Percentiles rank a stretch among this genome's conserved stretches.
Conservation (phyloP, 1,140 invertebrate species). For the Drosophila nigrodunni region DNA sequence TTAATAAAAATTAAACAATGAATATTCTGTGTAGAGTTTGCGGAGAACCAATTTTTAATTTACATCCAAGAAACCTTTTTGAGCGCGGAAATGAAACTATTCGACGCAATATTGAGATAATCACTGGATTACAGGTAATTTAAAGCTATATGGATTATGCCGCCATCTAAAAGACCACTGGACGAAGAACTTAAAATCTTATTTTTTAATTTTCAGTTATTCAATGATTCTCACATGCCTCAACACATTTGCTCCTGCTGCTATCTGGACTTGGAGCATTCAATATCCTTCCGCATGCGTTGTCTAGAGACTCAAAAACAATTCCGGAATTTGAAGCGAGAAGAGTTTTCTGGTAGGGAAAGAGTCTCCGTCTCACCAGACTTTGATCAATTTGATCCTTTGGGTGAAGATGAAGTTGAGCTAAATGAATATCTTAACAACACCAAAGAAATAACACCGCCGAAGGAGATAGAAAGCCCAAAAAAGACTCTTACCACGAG, state of each 20-base stretch:
- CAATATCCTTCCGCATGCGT: conserved; percentile 56
- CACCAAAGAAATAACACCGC: too few species aligned
- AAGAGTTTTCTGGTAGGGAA: too few species aligned
- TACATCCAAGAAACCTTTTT: conserved; percentile 61
- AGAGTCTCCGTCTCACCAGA: too few species aligned
- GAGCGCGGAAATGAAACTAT: conserved; percentile 40
- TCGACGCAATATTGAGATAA: conserved; percentile 33
- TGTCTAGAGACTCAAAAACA: conserved; percentile 49
- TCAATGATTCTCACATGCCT: conserved; percentile 27
- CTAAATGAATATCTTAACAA: neutral
- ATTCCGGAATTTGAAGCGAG: neutral
- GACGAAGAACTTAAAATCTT: neutral
- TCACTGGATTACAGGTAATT: conserved; percentile 58
- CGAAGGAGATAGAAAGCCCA: neutral
- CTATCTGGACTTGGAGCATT: conserved; percentile 59
- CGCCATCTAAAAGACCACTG: neutral
- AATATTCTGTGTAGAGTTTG: conserved; percentile 49
- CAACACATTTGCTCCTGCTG: conserved; percentile 68
- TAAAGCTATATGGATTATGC: neutral
- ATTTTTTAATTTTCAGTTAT: conserved; percentile 30
- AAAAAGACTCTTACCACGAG: neutral
- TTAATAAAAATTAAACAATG: conserved; percentile 26
- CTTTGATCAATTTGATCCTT: conserved; percentile 3
- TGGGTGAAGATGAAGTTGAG: neutral
- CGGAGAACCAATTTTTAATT: conserved; percentile 52